A percentile compares a stretch with the other conserved stretches of the same genome.
These are phyloP conservation scores for Oreochromis spilurus DNA, from an alignment of 2,113 vertebrate genomes.

Conservation along the genomic window DNA sequence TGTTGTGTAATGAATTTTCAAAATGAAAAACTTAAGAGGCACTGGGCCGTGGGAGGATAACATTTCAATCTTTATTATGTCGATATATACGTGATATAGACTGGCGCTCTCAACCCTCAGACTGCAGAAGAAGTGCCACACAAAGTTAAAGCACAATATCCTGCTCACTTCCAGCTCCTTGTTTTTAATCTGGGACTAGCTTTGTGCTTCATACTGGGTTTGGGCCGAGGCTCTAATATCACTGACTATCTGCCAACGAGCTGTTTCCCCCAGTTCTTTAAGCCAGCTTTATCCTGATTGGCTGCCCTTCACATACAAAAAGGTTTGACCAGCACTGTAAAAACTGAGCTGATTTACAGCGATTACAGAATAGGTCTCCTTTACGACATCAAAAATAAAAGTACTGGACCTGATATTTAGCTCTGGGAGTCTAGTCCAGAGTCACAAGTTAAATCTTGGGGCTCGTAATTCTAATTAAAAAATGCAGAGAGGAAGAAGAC, in stretches of 20 bases:
- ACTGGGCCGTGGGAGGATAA: background rate
- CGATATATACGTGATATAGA: background rate
- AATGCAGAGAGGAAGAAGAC: background rate
- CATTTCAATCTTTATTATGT: background rate
- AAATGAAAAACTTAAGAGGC: slow-evolving; percentile 11
- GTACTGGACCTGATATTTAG: background rate
- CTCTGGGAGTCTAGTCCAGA: background rate
- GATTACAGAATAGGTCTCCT: background rate
- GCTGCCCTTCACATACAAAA: background rate
- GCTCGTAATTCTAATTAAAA: background rate
- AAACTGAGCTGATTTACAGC: background rate
- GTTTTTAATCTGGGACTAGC: background rate
- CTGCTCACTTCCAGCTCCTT: background rate
- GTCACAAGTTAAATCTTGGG: background rate
- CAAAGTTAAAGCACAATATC: background rate
- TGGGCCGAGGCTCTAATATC: background rate
- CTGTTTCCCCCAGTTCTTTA: background rate
- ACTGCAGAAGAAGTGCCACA: background rate
- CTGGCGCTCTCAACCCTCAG: background rate
- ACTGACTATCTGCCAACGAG: background rate
- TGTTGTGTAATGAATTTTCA: slow-evolving; percentile 10
- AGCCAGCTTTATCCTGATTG: background rate
- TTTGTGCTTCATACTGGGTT: background rate
- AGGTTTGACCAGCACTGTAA: background rate
- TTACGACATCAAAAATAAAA: background rate